Evolutionary conservation across 53 echinoderm and acorn worm genomes (phyloP).

Genomic region (Mesocentrotus franciscanus): DNA sequence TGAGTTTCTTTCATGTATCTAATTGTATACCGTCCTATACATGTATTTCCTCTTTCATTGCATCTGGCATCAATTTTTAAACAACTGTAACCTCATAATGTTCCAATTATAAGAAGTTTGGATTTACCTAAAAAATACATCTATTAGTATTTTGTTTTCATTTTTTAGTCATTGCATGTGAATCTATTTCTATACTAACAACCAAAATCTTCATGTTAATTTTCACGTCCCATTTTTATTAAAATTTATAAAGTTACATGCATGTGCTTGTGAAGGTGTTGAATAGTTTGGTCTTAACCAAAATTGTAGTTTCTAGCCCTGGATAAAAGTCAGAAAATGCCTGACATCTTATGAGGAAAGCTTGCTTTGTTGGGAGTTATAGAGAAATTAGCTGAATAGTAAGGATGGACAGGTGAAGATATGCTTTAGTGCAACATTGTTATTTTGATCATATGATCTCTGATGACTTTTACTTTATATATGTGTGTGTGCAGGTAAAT

Average conservation of each 20-base stretch:
- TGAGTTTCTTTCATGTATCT: slow-evolving; percentile 39
- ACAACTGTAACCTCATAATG: slow-evolving; percentile 39
- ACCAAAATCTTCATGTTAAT: slow-evolving; percentile 13
- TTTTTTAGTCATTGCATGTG: background rate
- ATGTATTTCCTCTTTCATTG: background rate
- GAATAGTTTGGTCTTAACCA: too few species aligned
- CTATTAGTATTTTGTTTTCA: slow-evolving; percentile 21
- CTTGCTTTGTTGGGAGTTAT: too few species aligned
- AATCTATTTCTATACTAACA: background rate
- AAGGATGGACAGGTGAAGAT: too few species aligned
- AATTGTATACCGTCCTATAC: background rate
- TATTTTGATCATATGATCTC: too few species aligned
- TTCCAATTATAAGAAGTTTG: background rate
- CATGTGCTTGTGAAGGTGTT: background rate
- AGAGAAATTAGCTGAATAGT: too few species aligned
- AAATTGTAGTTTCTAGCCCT: too few species aligned
- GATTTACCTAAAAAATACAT: slow-evolving; percentile 2
- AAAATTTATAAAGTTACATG: background rate
- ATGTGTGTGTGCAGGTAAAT: too few species aligned
- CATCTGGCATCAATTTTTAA: slow-evolving; percentile 26
- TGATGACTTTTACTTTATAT: too few species aligned
- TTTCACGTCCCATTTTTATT: slow-evolving; percentile 3
- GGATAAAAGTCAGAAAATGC: too few species aligned
- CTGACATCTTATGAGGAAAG: too few species aligned
- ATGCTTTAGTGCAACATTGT: too few species aligned